Base-by-base conservation (phyloP, 2,888 invertebrate genomes). In the Coecobrya sp. region DNA sequence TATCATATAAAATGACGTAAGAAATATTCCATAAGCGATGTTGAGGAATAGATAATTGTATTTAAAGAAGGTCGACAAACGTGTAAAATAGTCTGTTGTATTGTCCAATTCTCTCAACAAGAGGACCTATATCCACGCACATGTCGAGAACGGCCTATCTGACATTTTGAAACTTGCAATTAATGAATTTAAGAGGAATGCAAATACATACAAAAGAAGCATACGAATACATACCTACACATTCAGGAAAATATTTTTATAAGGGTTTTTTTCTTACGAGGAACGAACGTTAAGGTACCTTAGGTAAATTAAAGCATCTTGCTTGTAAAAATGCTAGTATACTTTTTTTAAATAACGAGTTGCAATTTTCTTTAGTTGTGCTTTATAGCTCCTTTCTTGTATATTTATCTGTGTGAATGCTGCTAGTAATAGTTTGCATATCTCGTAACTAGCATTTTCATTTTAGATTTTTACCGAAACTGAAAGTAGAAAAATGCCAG, bases 1-100 rank as follows among this genome's bases (percentile, higher is more conserved):
- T 22, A 52, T 55, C n/a, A 3, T n/a, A n/a, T 22, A 59, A n/a
- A 22, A 19, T 59, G 59, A 11, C 59, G 59, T 59, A 59, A 59
- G 59, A 59, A 59, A 59, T 59, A 59, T 59, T 59, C 59, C 59
- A 59, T 59, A 59, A 59, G 59, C 59, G 13, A 5, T 52, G 59
- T 59, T 59, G 59, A 59, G 22, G 10, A 49, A 49, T 13, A 49
- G 49, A 1, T 49, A 19, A 59, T 7, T 59, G 7, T 13, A 59
- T 59, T 59, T 19, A 59, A 59, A 59, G 59, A 59, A 59, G 59
- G 59, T 59, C 59, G 59, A 59, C 59, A 59, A 5, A 22, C 4
- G 52, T 11, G 52, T 52, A 52, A 52, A 59, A 59, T 19, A 59
- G 59, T 19, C 13, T 19, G 22, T 8, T 59, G 11, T 19, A 59